Evolutionary conservation across 1,140 invertebrate species (phyloP).

Genomic region (Probaryconus sp.): DNA sequence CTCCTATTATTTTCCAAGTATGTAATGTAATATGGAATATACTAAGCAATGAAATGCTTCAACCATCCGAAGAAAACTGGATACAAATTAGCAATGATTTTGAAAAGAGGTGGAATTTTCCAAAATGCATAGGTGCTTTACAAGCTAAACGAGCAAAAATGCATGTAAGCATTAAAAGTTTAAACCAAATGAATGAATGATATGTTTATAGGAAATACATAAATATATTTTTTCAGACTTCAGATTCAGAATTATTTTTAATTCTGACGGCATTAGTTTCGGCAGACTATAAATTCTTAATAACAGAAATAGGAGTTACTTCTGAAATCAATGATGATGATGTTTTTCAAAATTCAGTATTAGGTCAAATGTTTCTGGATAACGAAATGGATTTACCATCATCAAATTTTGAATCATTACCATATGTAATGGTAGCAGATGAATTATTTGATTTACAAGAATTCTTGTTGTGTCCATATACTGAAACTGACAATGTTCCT

Average conservation of each 20-base stretch:
- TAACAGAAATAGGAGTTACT: constrained; percentile 7
- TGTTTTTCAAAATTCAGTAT: constrained; percentile 19
- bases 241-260: too few relatives aligned
- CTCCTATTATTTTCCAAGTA: constrained; percentile 3
- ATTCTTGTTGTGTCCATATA: constrained; percentile 13
- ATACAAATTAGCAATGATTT: constrained; percentile 12
- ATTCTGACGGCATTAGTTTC: constrained; percentile 20
- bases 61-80: constrained; percentile 20
- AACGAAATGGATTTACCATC: constrained; percentile 18
- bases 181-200: too few relatives aligned
- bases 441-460: constrained; percentile 10
- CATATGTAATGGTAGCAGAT: constrained; percentile 4
- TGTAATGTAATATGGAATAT: constrained; percentile 21
- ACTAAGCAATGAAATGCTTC: constrained; percentile 7
- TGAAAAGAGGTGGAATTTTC: constrained; percentile 11
- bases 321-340: constrained; percentile 7
- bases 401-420: not conserved
- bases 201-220: too few relatives aligned
- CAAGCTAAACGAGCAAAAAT: not conserved
- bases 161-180: not conserved
- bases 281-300: constrained; percentile 15
- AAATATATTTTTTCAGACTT: too few relatives aligned
- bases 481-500: not conserved
- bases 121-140: constrained; percentile 7
- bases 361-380: constrained; percentile 12